Percentiles rank a stretch among this genome's conserved stretches.
Conservation (phyloP, 2,888 invertebrate species). For the Incurvaria masculella region DNA sequence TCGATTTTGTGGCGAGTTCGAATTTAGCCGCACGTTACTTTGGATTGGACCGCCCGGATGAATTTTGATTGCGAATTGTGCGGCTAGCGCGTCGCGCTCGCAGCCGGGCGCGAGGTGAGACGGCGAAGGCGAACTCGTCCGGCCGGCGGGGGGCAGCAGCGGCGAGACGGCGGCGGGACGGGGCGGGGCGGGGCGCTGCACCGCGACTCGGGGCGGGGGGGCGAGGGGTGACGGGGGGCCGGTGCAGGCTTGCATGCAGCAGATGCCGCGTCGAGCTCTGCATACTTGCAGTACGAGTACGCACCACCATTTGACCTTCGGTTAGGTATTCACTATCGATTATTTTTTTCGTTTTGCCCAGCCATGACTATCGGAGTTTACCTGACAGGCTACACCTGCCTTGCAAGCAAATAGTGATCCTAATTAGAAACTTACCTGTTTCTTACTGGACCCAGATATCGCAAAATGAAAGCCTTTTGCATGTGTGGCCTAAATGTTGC, state of each 20-base stretch:
- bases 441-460: too few relatives aligned
- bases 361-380: too few relatives aligned
- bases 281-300: too few relatives aligned
- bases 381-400: too few relatives aligned
- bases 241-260: slow-evolving; percentile 51
- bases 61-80: slow-evolving; percentile 49
- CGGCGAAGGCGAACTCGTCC: slow-evolving; percentile 50
- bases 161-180: slow-evolving; percentile 41
- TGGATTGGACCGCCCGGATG: background rate
- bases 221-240: background rate
- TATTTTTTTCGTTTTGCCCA: too few relatives aligned
- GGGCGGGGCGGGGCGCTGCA: slow-evolving; percentile 51
- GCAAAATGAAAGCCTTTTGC: too few relatives aligned
- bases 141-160: slow-evolving; percentile 44
- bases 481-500: too few relatives aligned
- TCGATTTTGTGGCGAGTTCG: background rate
- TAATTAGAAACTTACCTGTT: too few relatives aligned
- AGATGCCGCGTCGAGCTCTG: slow-evolving; percentile 2
- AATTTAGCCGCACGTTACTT: background rate
- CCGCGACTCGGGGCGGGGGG: slow-evolving; percentile 49
- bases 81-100: slow-evolving; percentile 51
- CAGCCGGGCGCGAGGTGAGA: slow-evolving; percentile 58
- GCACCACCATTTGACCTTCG: too few relatives aligned
- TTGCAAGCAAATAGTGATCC: too few relatives aligned
- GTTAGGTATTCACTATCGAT: too few relatives aligned